A percentile compares a stretch with the other conserved stretches of the same genome.
phyloP scores from a whole-genome alignment of 2,113 vertebrate species.

The Pristiophorus japonicus region DNA sequence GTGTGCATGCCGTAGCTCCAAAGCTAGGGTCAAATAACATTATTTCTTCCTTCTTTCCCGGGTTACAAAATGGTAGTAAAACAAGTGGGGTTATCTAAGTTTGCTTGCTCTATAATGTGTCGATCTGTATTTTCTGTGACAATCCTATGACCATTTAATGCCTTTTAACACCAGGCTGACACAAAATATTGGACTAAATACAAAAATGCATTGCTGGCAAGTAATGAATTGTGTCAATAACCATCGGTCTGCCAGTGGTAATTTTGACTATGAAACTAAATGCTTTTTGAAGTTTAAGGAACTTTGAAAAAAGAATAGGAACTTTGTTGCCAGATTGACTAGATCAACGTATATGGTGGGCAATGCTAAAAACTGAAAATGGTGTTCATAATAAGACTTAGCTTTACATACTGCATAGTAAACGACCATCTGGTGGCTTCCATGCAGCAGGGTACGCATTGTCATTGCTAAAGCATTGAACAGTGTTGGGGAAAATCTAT shows the following conservation, averaged over 20 bases:
- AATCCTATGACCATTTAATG: not conserved
- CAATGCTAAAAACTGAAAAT: not conserved
- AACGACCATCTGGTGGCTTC: not conserved
- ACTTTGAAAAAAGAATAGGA: not conserved
- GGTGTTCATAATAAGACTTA: too few relatives aligned
- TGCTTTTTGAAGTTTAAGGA: not conserved
- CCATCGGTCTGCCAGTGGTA: not conserved
- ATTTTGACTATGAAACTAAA: not conserved
- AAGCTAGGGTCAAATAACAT: not conserved
- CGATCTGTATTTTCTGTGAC: not conserved
- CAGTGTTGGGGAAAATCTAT: not conserved
- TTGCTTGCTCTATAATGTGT: not conserved
- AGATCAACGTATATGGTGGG: not conserved
- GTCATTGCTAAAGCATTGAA: not conserved
- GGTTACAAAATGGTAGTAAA: not conserved
- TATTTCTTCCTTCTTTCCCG: not conserved
- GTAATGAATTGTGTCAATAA: too few relatives aligned
- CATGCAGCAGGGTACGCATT: not conserved
- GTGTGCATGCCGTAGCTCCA: not conserved
- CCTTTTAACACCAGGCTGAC: not conserved
- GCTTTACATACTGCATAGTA: too few relatives aligned
- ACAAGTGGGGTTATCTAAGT: not conserved
- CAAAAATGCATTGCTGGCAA: not conserved
- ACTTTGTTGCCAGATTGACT: not conserved
- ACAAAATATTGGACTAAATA: not conserved